Base-by-base conservation (phyloP, 2,797 vertebrate genomes). In the Gorsachius magnificus region DNA sequence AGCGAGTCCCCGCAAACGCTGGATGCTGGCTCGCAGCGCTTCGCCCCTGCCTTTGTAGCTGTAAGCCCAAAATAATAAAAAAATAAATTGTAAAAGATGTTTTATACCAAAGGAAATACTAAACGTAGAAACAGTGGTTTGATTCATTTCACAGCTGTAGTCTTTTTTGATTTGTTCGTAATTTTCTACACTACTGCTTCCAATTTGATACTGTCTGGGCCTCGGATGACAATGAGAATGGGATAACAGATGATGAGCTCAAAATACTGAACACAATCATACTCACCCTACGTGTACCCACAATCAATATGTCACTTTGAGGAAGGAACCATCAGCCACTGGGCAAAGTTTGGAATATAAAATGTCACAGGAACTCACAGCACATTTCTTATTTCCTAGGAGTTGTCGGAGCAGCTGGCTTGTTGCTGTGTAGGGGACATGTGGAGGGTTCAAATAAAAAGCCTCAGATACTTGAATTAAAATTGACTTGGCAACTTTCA, bases 211-310 rank as follows among this genome's bases (percentile, higher is more conserved):
- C 97, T 97, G 97, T 95, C 97, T 97, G 97, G 85, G 89, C 76
- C 76, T 87, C 1, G 3, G 98, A 98, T 98, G 98, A 98, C 98
- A 98, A 97, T 98, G 98, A 97, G 98, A 98, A 98, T 94, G 97
- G 97, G 97, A 97, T 97, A 97, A 97, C 97, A 97, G 98, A 99
- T 98, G 98, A 99, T 98, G 98, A 98, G 98, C 97, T 98, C 98
- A 95, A 98, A 98, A 92, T 51, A 95, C 96, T 56, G 92, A 96
- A 90, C 95, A 93, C 97, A 97, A 95, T 98, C 98, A 97, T 90
- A 96, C 93, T 96, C 96, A 43, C 97, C 96, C 96, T 96, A 97
- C 93, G 60, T 96, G 93, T 85, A 97, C 94, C 96, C 97, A 98
- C 97, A 98, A 97, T 97, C 97, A 97, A 98, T 98, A 98, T 98